Evolutionary conservation across 2,113 vertebrate species (phyloP).

Genomic region (Vulpes lagopus): DNA sequence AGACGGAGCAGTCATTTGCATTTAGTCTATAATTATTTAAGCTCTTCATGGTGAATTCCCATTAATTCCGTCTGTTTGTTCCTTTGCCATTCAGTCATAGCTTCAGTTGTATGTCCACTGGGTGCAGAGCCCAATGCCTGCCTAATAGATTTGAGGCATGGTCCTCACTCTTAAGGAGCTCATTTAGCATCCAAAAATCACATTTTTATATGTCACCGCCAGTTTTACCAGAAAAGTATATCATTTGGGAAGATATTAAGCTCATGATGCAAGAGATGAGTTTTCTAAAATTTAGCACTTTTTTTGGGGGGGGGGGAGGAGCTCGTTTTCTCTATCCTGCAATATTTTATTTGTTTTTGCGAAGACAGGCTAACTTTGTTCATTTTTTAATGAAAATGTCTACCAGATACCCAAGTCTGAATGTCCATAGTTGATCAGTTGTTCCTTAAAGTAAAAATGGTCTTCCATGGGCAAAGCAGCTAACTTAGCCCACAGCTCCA

Average conservation of each 20-base stretch:
- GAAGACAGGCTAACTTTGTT: background rate
- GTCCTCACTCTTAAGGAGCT: background rate
- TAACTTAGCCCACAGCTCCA: background rate
- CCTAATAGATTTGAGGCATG: too few species aligned
- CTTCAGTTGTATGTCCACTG: background rate
- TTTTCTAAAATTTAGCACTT: slow-evolving; percentile 11
- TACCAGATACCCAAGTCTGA: background rate
- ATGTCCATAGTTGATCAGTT: background rate
- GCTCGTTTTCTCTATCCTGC: background rate
- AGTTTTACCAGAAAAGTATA: background rate
- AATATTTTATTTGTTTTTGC: background rate
- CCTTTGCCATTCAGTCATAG: background rate
- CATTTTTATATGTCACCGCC: background rate
- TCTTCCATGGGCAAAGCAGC: background rate
- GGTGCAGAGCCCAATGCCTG: background rate
- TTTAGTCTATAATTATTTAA: background rate
- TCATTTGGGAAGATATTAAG: background rate
- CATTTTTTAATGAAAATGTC: background rate
- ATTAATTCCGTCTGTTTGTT: background rate
- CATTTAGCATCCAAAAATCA: background rate
- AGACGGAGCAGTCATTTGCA: background rate
- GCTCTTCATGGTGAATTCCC: background rate
- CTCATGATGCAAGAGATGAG: background rate
- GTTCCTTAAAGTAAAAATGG: background rate
- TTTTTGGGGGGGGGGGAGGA: background rate